Base-by-base conservation (phyloP, 2,113 vertebrate genomes). In the Halichoeres trimaculatus region DNA sequence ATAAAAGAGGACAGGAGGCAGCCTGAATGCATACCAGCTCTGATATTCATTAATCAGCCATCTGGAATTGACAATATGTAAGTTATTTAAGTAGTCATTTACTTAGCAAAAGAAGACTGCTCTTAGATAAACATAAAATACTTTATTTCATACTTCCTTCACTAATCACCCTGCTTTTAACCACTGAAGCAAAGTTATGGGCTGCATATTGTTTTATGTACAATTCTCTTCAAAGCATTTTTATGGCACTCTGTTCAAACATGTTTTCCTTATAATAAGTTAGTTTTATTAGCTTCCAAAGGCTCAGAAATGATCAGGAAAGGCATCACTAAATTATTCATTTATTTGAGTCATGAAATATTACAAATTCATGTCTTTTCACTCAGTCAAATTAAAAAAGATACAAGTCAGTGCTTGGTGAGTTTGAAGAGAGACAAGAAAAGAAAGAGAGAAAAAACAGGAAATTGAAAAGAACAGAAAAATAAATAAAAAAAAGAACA, bases 401-500 rank as follows among this genome's bases (percentile, higher is more conserved):
- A n/a, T 16, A 47, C 1, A 13, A 52, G 11, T 12, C 24, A 19
- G 38, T n/a, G 30, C 34, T 52, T 36, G 22, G 16, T 47, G 36
- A 61, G 34, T 55, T 22, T 64, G 16, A 36, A 47, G 22, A 1
- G 35, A 61, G 1, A 26, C 36, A 51, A 43, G 6, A 38, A 1
- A n/a, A 8, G 11, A 60, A 36, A 71, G 6, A 35, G 34, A 40
- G 35, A 2, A 5, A 61, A 40, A 41, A 41, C 1, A 55, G 17
- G 3, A 60, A 34, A 60, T 13, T 50, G 47, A 40, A 73, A 69
- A 16, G 0, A 57, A 56, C 16, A 70, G 7, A 4, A 70, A 10
- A 35, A 40, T 12, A 12, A 48, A 38, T 10, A 4, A 4, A 64
- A 52, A 10, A 43, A n/a, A 52, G 4, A 61, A 62, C 2, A 60